Conservation (phyloP, 2,888 invertebrate species). For the Coremacera marginata region DNA sequence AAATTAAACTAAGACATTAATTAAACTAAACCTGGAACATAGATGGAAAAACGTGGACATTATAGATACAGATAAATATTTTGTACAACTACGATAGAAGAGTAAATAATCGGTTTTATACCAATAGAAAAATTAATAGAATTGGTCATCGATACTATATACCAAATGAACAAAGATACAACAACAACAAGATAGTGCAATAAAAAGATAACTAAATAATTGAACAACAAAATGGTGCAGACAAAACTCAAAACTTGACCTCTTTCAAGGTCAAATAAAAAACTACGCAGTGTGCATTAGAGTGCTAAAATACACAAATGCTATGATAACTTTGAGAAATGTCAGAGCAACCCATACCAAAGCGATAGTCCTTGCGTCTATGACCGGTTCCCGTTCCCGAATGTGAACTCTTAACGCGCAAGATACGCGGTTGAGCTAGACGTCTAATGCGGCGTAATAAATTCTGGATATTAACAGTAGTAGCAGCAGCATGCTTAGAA, state of each 20-base stretch:
- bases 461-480: constrained; percentile 43
- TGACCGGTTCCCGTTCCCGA: constrained; percentile 63
- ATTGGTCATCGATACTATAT: too few relatives aligned
- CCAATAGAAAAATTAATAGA: too few relatives aligned
- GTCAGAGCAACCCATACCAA: constrained; percentile 72
- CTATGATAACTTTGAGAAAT: constrained; percentile 31
- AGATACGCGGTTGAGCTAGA: constrained; percentile 73
- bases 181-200: neutral
- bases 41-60: too few relatives aligned
- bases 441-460: constrained; percentile 66
- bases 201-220: neutral
- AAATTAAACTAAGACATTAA: too few relatives aligned
- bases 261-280: neutral
- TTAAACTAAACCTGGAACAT: too few relatives aligned
- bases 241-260: neutral
- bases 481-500: constrained; percentile 35
- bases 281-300: neutral
- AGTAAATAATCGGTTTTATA: too few relatives aligned
- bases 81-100: too few relatives aligned
- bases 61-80: too few relatives aligned
- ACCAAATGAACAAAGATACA: neutral
- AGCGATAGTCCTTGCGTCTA: constrained; percentile 70
- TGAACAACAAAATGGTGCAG: neutral
- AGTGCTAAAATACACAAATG: neutral
- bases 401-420: constrained; percentile 73